A percentile compares a stretch with the other conserved stretches of the same genome.
These are phyloP conservation scores for Venturia canescens DNA, from an alignment of 1,140 invertebrate genomes.

Conservation along the genomic window DNA sequence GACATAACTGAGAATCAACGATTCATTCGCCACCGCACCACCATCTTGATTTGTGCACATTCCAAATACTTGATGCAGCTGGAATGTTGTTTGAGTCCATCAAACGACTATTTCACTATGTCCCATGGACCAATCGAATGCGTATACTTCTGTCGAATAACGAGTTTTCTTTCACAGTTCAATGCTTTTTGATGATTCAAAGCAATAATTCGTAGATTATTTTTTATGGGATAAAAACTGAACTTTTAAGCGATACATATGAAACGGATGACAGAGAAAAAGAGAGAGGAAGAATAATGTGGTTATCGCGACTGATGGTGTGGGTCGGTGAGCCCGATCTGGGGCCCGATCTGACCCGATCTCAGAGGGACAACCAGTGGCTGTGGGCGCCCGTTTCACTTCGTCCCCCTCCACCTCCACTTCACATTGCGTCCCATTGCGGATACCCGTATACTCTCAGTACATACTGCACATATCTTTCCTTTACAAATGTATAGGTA, in stretches of 20 bases:
- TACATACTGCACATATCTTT: not conserved
- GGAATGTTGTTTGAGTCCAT: conserved; percentile 53
- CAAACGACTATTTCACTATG: conserved; percentile 31
- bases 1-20: conserved; percentile 64
- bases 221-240: conserved; percentile 3
- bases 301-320: conserved; percentile 45
- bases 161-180: not conserved
- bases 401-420: not conserved
- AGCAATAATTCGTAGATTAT: conserved; percentile 1
- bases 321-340: conserved; percentile 49
- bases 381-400: conserved; percentile 30
- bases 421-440: not conserved
- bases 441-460: not conserved
- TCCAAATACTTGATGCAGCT: conserved; percentile 63
- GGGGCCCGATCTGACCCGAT: conserved; percentile 53
- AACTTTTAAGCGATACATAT: conserved; percentile 16
- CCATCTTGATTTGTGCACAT: conserved; percentile 68
- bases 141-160: not conserved
- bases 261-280: conserved; percentile 40
- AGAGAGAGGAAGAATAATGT: conserved; percentile 23
- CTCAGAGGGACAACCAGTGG: conserved; percentile 36
- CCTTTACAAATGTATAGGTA: not conserved
- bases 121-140: conserved; percentile 16
- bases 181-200: not conserved
- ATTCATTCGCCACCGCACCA: conserved; percentile 62